A percentile compares a stretch with the other conserved stretches of the same genome.
Conservation (phyloP, 2,797 vertebrate genomes). For the Eurystomus glaucurus region DNA sequence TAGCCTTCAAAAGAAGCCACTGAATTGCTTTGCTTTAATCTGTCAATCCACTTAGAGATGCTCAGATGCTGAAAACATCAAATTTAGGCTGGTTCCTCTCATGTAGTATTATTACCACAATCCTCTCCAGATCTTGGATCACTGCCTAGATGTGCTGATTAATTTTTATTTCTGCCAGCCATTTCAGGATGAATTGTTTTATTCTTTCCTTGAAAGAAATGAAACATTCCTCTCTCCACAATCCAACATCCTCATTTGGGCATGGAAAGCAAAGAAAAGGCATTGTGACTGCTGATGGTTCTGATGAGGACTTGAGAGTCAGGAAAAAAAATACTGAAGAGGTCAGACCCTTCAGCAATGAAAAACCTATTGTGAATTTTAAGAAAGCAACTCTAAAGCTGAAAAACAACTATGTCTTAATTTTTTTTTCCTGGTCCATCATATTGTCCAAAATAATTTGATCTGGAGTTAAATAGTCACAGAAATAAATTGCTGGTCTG, state of each 20-base stretch:
- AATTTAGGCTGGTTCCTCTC: background rate
- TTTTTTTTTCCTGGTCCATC: background rate
- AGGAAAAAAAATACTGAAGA: background rate
- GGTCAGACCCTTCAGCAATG: background rate
- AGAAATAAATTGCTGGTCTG: background rate
- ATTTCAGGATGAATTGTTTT: conserved; percentile 21
- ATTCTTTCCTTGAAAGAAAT: conserved; percentile 41
- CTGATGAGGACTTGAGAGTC: background rate
- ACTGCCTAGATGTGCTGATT: background rate
- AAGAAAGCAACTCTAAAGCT: background rate
- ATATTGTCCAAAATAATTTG: background rate
- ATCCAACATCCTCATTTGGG: background rate
- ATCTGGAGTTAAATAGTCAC: background rate
- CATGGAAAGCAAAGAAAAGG: background rate
- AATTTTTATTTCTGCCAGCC: conserved; percentile 30
- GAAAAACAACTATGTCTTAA: background rate
- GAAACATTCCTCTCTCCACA: background rate
- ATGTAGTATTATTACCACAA: background rate
- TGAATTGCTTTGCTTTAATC: background rate
- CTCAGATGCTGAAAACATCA: background rate
- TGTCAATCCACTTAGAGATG: background rate
- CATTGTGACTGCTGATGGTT: background rate
- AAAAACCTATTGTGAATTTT: background rate
- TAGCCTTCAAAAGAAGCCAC: background rate
- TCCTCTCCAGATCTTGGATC: background rate